These are phyloP conservation scores for Drepana arcuata DNA, from an alignment of 1,140 invertebrate species.

Conservation along the genomic window DNA sequence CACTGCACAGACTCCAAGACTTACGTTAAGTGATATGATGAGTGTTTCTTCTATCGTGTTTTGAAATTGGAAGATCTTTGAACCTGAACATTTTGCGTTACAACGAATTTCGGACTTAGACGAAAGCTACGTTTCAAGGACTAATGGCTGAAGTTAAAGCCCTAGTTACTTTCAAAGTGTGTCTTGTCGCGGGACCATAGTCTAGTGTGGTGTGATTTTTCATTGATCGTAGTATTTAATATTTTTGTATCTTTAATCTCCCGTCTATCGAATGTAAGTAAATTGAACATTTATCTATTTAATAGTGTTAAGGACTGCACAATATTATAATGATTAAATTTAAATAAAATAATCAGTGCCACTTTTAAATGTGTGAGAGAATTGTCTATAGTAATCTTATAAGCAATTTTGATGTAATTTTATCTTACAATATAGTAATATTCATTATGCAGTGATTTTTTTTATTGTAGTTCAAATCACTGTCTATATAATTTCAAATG, in stretches of 20 bases:
- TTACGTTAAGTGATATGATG: slow-evolving; percentile 27
- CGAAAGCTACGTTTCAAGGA: too few relatives aligned
- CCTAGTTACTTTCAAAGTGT: slow-evolving; percentile 27
- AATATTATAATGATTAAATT: slow-evolving; percentile 34
- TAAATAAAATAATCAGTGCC: slow-evolving; percentile 46
- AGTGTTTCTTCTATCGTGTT: slow-evolving; percentile 15
- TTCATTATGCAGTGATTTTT: slow-evolving; percentile 16
- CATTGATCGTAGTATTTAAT: slow-evolving; percentile 18
- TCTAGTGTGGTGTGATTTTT: slow-evolving; percentile 37
- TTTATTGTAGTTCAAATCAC: background rate
- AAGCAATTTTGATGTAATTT: slow-evolving; percentile 41
- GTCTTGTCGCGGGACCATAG: slow-evolving; percentile 62
- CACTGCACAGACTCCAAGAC: slow-evolving; percentile 21
- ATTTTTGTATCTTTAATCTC: slow-evolving; percentile 25
- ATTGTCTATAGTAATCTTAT: slow-evolving; percentile 32
- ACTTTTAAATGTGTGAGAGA: slow-evolving; percentile 30
- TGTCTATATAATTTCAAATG: slow-evolving; percentile 11
- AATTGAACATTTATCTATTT: slow-evolving; percentile 27
- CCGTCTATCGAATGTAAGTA: slow-evolving; percentile 32
- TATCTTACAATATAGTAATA: slow-evolving; percentile 12
- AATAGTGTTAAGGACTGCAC: slow-evolving; percentile 49
- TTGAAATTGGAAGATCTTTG: slow-evolving; percentile 8
- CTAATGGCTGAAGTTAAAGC: slow-evolving; percentile 5
- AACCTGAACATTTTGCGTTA: slow-evolving; percentile 15
- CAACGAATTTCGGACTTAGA: slow-evolving; percentile 41